Percentiles rank a stretch among this genome's conserved stretches.
These are phyloP conservation scores for Drosophila anomalata DNA, from an alignment of 2,888 invertebrate species.

Conservation along the genomic window DNA sequence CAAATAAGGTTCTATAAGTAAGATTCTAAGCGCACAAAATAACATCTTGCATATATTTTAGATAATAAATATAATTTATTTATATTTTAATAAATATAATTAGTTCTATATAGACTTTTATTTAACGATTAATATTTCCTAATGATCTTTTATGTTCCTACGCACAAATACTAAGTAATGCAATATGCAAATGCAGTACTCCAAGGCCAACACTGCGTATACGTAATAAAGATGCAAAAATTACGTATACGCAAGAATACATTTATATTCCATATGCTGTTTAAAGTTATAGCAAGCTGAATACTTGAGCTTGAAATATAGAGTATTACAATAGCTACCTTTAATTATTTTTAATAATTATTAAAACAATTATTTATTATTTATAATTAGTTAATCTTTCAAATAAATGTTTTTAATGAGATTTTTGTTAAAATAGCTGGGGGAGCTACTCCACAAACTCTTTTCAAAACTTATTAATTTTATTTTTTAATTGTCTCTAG, in stretches of 20 bases:
- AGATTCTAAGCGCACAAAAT: too few relatives aligned
- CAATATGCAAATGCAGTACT: not conserved
- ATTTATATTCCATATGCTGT: too few relatives aligned
- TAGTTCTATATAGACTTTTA: too few relatives aligned
- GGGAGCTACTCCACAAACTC: not conserved
- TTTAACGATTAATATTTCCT: too few relatives aligned
- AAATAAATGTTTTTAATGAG: too few relatives aligned
- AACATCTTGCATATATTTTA: too few relatives aligned
- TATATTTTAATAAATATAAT: not conserved
- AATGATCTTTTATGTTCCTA: not conserved
- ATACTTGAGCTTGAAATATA: not conserved
- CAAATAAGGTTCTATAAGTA: not conserved
- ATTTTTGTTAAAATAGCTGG: too few relatives aligned
- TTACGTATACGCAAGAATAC: not conserved
- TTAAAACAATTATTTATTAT: too few relatives aligned
- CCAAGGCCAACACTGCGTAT: constrained; percentile 1
- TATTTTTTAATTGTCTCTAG: not conserved
- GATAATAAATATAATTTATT: too few relatives aligned
- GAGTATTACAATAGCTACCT: too few relatives aligned
- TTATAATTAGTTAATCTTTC: too few relatives aligned
- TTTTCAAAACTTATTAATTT: not conserved
- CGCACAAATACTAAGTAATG: not conserved
- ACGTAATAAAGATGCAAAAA: not conserved
- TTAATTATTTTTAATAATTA: too few relatives aligned
- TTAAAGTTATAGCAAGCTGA: not conserved